phyloP scores from a whole-genome alignment of 1,140 invertebrate genomes.

The Tetraneura akinire region DNA sequence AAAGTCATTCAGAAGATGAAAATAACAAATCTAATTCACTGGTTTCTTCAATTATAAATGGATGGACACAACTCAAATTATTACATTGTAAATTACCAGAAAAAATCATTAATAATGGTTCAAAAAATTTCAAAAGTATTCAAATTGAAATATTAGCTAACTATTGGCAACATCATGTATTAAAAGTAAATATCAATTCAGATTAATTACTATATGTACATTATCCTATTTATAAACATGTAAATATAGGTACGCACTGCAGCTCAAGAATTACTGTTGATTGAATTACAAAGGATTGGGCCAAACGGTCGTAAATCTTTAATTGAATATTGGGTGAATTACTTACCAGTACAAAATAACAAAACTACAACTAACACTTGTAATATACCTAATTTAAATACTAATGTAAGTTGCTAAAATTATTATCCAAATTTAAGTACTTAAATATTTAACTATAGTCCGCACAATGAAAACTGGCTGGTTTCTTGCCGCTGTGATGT shows the following conservation, averaged over 20 bases:
- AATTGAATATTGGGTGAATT: conserved; percentile 94
- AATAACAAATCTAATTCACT: conserved; percentile 82
- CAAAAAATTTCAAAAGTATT: conserved; percentile 83
- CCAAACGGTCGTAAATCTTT: conserved; percentile 87
- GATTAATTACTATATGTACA: background rate
- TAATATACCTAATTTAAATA: conserved; percentile 34
- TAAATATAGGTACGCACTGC: conserved; percentile 79
- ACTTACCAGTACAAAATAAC: conserved; percentile 70
- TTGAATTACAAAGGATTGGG: conserved; percentile 89
- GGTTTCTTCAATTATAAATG: conserved; percentile 90
- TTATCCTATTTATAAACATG: background rate
- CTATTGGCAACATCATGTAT: conserved; percentile 97
- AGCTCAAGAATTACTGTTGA: conserved; percentile 90
- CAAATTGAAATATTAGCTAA: conserved; percentile 96
- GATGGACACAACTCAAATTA: conserved; percentile 93
- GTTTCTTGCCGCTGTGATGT: too few species aligned
- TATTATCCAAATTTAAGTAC: too few species aligned
- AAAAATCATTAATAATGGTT: conserved; percentile 71
- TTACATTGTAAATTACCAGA: conserved; percentile 96
- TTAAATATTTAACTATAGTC: too few species aligned
- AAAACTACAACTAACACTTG: background rate
- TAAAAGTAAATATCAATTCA: conserved; percentile 69
- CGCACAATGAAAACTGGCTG: too few species aligned
- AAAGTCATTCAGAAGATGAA: conserved; percentile 72
- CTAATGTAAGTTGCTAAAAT: conserved; percentile 32